Conservation (phyloP, 2,113 vertebrate species). For the Phalacrocorax carbo region DNA sequence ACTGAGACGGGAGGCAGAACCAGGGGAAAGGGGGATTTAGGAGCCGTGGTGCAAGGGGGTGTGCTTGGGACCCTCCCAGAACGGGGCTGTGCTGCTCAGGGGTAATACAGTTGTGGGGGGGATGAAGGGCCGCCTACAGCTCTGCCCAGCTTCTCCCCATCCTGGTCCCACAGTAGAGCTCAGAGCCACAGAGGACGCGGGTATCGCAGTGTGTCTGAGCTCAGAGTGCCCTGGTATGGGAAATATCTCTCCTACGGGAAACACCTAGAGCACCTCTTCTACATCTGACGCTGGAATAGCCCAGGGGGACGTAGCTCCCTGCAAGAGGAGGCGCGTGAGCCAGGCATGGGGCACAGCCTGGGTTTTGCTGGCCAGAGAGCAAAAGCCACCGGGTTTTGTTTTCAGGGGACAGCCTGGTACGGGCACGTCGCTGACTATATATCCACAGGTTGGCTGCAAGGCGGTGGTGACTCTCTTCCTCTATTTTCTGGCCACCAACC, state of each 20-base stretch:
- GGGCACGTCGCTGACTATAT: not conserved
- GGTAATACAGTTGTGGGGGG: not conserved
- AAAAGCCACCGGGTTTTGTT: not conserved
- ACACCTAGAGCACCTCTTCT: not conserved
- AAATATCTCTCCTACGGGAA: not conserved
- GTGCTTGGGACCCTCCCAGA: fast-evolving
- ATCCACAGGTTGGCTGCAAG: slow-evolving; percentile 86
- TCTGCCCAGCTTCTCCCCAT: not conserved
- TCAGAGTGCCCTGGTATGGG: not conserved
- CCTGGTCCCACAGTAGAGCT: not conserved
- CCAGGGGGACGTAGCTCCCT: not conserved
- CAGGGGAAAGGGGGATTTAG: not conserved
- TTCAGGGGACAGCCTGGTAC: not conserved
- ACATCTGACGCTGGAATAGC: not conserved
- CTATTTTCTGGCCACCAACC: slow-evolving; percentile 92
- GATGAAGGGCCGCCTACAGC: not conserved
- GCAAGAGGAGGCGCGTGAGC: not conserved
- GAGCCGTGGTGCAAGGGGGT: not conserved
- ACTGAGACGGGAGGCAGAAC: fast-evolving
- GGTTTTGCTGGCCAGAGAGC: not conserved
- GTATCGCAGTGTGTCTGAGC: not conserved
- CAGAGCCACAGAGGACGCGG: not conserved
- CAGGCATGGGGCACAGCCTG: not conserved
- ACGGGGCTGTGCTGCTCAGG: fast-evolving
- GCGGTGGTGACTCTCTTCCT: slow-evolving; percentile 87